A percentile compares a stretch with the other conserved stretches of the same genome.
Evolutionary conservation across 2,113 vertebrate species (phyloP).

Genomic region (Vulpes ferrilata): DNA sequence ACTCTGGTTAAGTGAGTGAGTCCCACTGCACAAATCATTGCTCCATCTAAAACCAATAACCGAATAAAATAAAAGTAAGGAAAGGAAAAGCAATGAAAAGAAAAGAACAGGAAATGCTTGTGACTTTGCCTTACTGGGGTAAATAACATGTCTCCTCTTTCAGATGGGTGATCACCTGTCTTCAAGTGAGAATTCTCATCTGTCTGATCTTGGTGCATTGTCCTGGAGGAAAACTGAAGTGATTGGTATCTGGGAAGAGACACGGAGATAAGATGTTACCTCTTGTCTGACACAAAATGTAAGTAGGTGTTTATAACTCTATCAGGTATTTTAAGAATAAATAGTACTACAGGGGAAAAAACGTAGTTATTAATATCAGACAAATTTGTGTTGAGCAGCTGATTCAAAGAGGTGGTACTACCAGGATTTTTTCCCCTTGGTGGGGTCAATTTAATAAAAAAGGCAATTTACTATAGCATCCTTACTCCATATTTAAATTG

Average conservation of each 20-base stretch:
- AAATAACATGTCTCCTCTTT: not conserved
- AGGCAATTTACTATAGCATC: not conserved
- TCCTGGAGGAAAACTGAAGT: not conserved
- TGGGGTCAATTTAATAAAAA: not conserved
- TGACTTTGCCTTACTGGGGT: not conserved
- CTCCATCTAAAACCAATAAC: not conserved
- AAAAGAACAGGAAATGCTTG: not conserved
- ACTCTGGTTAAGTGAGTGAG: not conserved
- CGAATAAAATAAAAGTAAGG: not conserved
- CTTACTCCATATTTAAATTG: not conserved
- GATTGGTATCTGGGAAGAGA: not conserved
- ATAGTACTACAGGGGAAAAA: not conserved
- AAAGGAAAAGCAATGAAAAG: not conserved
- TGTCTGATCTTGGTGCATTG: not conserved
- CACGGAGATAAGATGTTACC: not conserved
- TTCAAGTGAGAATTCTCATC: not conserved
- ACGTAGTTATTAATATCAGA: not conserved
- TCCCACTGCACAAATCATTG: not conserved
- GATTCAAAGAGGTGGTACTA: not conserved
- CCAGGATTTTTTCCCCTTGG: not conserved
- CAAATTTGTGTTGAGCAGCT: not conserved
- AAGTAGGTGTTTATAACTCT: not conserved
- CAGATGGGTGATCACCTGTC: not conserved
- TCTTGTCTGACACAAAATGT: not conserved
- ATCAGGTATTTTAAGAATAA: conserved; percentile 40